These are phyloP conservation scores for Terebella lapidaria DNA, from an alignment of 2,888 invertebrate species.

Conservation along the genomic window DNA sequence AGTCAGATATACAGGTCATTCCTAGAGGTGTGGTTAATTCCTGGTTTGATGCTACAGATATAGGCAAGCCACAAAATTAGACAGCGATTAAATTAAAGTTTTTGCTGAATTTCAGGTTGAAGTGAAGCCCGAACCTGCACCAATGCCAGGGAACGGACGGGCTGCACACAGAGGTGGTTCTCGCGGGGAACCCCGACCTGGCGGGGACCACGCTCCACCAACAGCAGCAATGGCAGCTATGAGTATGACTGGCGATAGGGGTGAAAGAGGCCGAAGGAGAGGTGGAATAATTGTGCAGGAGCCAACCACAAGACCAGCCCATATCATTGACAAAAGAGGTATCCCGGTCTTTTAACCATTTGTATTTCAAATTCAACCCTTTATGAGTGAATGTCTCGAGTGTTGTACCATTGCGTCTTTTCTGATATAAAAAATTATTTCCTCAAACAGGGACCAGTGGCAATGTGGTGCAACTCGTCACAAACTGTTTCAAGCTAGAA, in stretches of 20 bases:
- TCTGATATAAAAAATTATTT: background rate
- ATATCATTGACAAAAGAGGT: conserved; percentile 3
- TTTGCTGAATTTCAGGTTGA: no score
- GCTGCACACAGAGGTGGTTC: background rate
- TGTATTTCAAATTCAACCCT: background rate
- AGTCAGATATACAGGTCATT: no score
- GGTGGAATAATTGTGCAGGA: background rate
- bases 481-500: background rate
- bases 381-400: background rate
- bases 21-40: no score
- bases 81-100: no score
- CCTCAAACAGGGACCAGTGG: background rate
- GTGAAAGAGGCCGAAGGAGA: background rate
- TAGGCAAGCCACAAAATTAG: no score
- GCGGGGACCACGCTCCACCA: background rate
- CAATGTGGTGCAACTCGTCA: background rate
- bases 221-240: background rate
- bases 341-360: background rate
- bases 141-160: background rate
- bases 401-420: background rate
- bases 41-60: no score
- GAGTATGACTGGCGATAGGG: background rate
- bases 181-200: background rate
- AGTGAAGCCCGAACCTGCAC: background rate
- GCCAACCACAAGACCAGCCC: background rate